These are phyloP conservation scores for Marmota flaviventris DNA, from an alignment of 2,113 vertebrate species.

Conservation along the genomic window DNA sequence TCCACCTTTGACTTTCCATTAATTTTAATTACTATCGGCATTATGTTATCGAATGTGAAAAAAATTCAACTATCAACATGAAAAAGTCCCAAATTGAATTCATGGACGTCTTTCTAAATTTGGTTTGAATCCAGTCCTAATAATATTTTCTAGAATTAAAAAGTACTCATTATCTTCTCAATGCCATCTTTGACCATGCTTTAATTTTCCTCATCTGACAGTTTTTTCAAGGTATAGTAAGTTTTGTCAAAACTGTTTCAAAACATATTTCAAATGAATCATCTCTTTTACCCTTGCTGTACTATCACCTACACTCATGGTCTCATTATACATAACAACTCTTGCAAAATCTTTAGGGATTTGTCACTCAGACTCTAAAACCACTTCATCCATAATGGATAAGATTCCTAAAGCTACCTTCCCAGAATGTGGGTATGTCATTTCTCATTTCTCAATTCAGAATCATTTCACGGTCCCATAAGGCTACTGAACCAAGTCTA, in stretches of 20 bases:
- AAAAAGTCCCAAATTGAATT: background rate
- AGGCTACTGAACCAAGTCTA: background rate
- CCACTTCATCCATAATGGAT: background rate
- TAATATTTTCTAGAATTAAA: background rate
- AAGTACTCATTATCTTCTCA: background rate
- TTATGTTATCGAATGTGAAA: constrained; percentile 27
- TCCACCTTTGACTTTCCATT: background rate
- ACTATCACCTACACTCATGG: background rate
- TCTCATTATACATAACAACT: background rate
- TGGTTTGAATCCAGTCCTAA: background rate
- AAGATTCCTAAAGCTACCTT: background rate
- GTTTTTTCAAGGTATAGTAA: background rate
- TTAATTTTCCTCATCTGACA: background rate
- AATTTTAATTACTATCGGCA: constrained; percentile 9
- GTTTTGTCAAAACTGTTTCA: background rate
- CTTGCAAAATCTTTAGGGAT: background rate
- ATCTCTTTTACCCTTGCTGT: background rate
- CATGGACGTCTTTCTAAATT: background rate
- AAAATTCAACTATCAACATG: background rate
- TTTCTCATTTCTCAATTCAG: constrained; percentile 36
- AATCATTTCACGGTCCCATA: background rate
- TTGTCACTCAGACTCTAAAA: background rate
- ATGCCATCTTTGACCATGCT: background rate
- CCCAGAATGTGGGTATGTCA: background rate
- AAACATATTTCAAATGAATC: constrained; percentile 13